Evolutionary conservation across 2,888 invertebrate genomes (phyloP), one percentile per base, ranked within the genome.

Genomic region (Apotomis betuletana): DNA sequence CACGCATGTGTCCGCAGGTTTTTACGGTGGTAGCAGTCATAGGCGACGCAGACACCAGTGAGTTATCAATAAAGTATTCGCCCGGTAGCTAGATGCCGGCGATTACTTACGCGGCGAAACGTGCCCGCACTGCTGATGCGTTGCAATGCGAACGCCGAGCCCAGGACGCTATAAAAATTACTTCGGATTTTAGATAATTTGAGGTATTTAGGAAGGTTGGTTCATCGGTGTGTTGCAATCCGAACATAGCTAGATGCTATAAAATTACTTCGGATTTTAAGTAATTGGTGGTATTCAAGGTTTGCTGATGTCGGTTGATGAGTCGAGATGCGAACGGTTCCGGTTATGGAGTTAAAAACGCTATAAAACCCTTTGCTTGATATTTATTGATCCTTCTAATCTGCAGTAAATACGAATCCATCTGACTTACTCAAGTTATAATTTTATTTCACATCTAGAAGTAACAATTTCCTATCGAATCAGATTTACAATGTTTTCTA

Each of bases 71-170:
- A 67, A 71, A 67, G 67, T 51, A 67, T 67, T 57, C 70, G 44
- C 61, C 73, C 73, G 68, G 73, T 73, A 75, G 75, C 73, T 75
- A 65, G 69, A 67, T 72, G 67, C 69, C 58, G 65, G 70, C 64
- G 73, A 73, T 70, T 75, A 70, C 68, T 70, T 73, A 73, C 70
- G 70, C 60, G 70, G 70, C 63, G 61, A 36, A 12, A 70, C 75
- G 75, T 75, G 75, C 60, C 27, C 51, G 62, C 62, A 70, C 63
- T 75, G 58, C 63, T 51, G 44, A 75, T 65, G 46, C 44, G 10
- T 9, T 64, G 63, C 55, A 65, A 55, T 46, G 49, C 58, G 5
- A 36, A 38, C 6, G 12, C 3, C 27, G 6, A 54, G 64, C 54
- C 54, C 41, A 55, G 13, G 54, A 57, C 46, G 65, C 55, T 46